Evolutionary conservation across 2,113 vertebrate species (phyloP), one percentile per base, ranked within the genome.

Genomic region (Sakesphorus luctuosus): DNA sequence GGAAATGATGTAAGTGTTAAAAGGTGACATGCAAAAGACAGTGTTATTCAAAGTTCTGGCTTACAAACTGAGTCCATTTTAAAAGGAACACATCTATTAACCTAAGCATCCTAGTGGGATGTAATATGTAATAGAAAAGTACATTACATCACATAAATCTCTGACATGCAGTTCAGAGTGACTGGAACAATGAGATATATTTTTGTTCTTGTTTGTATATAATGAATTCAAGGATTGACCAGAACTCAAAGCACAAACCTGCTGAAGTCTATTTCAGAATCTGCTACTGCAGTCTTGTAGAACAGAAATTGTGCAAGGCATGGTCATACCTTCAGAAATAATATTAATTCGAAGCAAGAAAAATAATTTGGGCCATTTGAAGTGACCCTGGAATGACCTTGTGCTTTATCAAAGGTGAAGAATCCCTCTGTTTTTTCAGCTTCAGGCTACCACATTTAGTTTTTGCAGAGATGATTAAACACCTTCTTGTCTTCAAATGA

Each of bases 1-100:
- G 96, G 96, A 97, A 93, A 97, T 96, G 17, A 95, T 95, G 84
- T 95, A 92, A 85, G 44, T 85, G 81, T 93, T 97, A 96, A 96
- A 87, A 90, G 89, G 83, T 96, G 77, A 84, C 53, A 79, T 36
- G 63, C 29, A 90, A 71, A 95, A 87, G 87, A 67, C 53, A 92
- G 18, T 25, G 62, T 74, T 84, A 44, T 47, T 61, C 89, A 95
- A 94, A 92, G 31, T 95, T 96, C 76, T 91, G 76, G 50, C 24
- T 31, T 89, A 38, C 69, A 29, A 81, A 73, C 20, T 47, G 13
- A 93, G 74, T 25, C 78, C 47, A 35, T 80, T 96, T 93, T 82
- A 77, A 82, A 91, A 91, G 53, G 33, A 92, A 80, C 9, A 44
- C 10, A 35, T 40, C 43, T 86, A 72, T 80, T 92, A 88, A 93